These are phyloP conservation scores for Carassius gibelio DNA, from an alignment of 2,113 vertebrate genomes.

Conservation along the genomic window DNA sequence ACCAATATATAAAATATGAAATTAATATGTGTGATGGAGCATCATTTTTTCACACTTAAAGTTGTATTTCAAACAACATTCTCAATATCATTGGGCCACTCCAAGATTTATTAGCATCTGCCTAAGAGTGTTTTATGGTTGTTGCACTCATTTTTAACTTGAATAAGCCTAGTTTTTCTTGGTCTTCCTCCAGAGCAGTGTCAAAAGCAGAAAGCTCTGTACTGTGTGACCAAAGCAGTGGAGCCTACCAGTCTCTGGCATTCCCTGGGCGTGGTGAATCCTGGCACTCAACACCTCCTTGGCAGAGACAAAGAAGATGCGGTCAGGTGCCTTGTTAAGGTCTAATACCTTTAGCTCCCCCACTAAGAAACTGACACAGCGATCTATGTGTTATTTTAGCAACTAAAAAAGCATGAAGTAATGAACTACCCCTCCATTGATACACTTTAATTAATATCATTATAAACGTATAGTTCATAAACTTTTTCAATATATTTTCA, in stretches of 20 bases:
- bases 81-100: conserved; percentile 5
- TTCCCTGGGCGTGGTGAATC: conserved; percentile 85
- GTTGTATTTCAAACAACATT: conserved; percentile 5
- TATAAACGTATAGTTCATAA: too few species aligned
- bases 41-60: conserved; percentile 30
- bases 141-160: conserved; percentile 18
- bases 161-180: conserved; percentile 29
- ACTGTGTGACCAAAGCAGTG: conserved; percentile 38
- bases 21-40: neutral
- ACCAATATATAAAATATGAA: conserved; percentile 16
- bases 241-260: conserved; percentile 85
- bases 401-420: conserved; percentile 70
- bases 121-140: conserved; percentile 34
- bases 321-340: conserved; percentile 78
- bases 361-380: conserved; percentile 85
- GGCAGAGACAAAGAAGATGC: conserved; percentile 91
- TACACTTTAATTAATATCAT: conserved; percentile 55
- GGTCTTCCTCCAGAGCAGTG: conserved; percentile 47
- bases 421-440: too few species aligned
- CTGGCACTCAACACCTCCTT: conserved; percentile 87
- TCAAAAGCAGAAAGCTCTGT: conserved; percentile 35
- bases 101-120: conserved; percentile 44
- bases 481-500: neutral
- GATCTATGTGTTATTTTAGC: conserved; percentile 87
- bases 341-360: conserved; percentile 88